A percentile compares a stretch with the other conserved stretches of the same genome.
Conservation (phyloP, 2,888 invertebrate species). For the Rhimphoctona megacephalus region DNA sequence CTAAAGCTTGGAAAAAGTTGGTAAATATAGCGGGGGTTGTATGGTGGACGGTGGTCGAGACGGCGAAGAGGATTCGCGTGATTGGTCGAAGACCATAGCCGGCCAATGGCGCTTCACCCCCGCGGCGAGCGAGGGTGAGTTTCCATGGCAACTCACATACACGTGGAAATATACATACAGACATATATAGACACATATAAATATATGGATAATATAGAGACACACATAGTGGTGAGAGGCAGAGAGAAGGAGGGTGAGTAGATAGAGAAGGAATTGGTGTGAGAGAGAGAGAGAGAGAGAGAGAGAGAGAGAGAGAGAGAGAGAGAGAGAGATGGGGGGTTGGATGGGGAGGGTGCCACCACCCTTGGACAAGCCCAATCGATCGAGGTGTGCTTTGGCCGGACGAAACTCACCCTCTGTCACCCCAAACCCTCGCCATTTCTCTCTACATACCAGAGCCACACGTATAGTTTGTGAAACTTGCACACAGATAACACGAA, state of each 20-base stretch:
- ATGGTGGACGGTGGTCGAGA: conserved; percentile 65
- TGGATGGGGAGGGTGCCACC: conserved; percentile 74
- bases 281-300: not conserved
- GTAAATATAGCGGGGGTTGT: conserved; percentile 22
- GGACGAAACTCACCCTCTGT: conserved; percentile 84
- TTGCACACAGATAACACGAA: conserved; percentile 54
- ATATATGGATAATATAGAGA: conserved; percentile 72
- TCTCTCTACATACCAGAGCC: conserved; percentile 61
- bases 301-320: conserved; percentile 20
- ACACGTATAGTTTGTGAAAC: conserved; percentile 54
- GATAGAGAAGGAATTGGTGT: conserved; percentile 20
- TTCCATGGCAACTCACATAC: conserved; percentile 81
- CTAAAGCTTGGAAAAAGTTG: not conserved
- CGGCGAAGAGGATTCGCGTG: conserved; percentile 63
- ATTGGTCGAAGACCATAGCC: conserved; percentile 79
- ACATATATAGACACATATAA: conserved; percentile 75
- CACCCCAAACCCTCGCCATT: conserved; percentile 74
- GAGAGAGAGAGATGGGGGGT: conserved; percentile 29
- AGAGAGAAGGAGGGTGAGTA: conserved; percentile 35
- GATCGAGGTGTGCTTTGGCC: conserved; percentile 85
- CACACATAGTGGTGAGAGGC: conserved; percentile 59
- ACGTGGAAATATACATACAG: conserved; percentile 77
- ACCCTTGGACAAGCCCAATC: conserved; percentile 85
- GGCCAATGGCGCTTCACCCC: conserved; percentile 85
- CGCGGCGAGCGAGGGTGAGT: conserved; percentile 81